phyloP scores from a whole-genome alignment of 1,140 invertebrate species.

The Megalonaias nervosa region DNA sequence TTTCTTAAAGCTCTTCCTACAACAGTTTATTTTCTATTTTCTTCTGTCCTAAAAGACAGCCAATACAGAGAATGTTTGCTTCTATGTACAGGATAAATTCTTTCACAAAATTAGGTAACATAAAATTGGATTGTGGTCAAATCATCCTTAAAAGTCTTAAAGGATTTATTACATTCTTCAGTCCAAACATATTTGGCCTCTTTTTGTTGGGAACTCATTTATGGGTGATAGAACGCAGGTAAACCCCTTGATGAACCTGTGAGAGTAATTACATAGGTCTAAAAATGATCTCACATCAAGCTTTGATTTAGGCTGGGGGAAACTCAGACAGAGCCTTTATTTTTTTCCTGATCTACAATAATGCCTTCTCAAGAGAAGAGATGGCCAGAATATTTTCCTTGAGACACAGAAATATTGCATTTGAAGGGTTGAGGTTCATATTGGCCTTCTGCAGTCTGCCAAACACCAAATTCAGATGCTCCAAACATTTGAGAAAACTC shows the following conservation, averaged over 20 bases:
- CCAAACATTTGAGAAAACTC: conserved; percentile 25
- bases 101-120: conserved; percentile 32
- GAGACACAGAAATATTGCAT: conserved; percentile 34
- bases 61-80: conserved; percentile 33
- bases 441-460: conserved; percentile 11
- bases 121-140: conserved; percentile 46
- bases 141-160: conserved; percentile 40
- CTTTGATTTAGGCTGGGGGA: conserved; percentile 50
- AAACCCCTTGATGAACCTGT: conserved; percentile 64
- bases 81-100: conserved; percentile 48
- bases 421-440: conserved; percentile 43
- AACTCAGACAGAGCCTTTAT: conserved; percentile 5
- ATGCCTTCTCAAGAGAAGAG: conserved; percentile 43
- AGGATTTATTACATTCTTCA: conserved; percentile 35
- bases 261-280: conserved; percentile 70
- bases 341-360: conserved; percentile 30
- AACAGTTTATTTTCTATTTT: conserved; percentile 36
- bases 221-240: conserved; percentile 64
- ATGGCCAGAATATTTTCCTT: conserved; percentile 44
- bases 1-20: conserved; percentile 28
- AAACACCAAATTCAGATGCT: conserved; percentile 20
- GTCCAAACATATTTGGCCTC: conserved; percentile 28
- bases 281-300: conserved; percentile 71
- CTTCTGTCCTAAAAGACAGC: conserved; percentile 41
- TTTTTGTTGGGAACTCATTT: conserved; percentile 53